phyloP scores from a whole-genome alignment of 2,888 invertebrate genomes.

The Acrobasis consociella region DNA sequence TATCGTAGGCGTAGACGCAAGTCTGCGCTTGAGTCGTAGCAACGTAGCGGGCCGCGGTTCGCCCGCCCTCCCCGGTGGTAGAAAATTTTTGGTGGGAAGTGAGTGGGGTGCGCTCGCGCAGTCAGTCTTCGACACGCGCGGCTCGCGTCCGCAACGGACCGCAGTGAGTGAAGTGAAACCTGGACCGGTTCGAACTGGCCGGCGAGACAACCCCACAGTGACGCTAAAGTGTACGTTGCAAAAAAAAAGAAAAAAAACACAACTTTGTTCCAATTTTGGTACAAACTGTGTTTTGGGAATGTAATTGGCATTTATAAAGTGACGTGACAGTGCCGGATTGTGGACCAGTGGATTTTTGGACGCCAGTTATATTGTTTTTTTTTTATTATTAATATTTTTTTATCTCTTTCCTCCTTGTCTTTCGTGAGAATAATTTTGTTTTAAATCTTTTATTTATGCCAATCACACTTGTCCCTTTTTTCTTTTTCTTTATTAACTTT shows the following conservation, averaged over 20 bases:
- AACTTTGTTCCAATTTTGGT: constrained; percentile 46
- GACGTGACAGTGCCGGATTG: constrained; percentile 71
- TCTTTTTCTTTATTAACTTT: constrained; percentile 38
- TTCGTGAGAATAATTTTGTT: constrained; percentile 63
- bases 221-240: constrained; percentile 67
- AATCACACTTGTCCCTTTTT: constrained; percentile 74
- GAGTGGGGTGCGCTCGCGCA: constrained; percentile 81
- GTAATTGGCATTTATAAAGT: constrained; percentile 81
- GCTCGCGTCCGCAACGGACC: constrained; percentile 65
- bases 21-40: constrained; percentile 8
- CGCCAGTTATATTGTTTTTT: constrained; percentile 55
- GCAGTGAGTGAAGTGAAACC: constrained; percentile 55
- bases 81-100: constrained; percentile 79
- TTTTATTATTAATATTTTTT: constrained; percentile 37
- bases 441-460: constrained; percentile 69
- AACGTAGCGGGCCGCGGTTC: constrained; percentile 61
- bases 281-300: constrained; percentile 62
- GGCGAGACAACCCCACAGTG: constrained; percentile 51
- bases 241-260: constrained; percentile 45
- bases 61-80: constrained; percentile 70
- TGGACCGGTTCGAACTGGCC: constrained; percentile 37
- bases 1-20: constrained; percentile 7
- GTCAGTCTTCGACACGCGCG: constrained; percentile 69
- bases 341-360: constrained; percentile 70
- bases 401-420: constrained; percentile 56